These are phyloP conservation scores for Drusus annulatus DNA, from an alignment of 1,140 invertebrate genomes.

Conservation along the genomic window DNA sequence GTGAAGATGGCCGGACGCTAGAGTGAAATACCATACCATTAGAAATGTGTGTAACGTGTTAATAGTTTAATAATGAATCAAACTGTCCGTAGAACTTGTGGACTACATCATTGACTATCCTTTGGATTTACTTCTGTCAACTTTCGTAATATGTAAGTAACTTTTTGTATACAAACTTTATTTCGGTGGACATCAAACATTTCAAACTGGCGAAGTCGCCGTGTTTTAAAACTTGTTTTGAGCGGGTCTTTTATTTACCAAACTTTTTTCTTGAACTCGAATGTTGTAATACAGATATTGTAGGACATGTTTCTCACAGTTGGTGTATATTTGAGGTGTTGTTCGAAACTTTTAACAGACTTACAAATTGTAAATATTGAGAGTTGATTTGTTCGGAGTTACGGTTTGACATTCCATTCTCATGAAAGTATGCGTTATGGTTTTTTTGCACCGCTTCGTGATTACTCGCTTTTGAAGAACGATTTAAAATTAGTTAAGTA, in stretches of 20 bases:
- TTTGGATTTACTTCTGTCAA: conserved; percentile 38
- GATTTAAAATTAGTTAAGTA: background rate
- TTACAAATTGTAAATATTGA: conserved; percentile 36
- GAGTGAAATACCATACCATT: conserved; percentile 45
- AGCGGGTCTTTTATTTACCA: conserved; percentile 3
- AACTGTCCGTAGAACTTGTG: conserved; percentile 28
- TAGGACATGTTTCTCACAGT: background rate
- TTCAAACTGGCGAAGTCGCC: conserved; percentile 5
- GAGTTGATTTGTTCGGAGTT: conserved; percentile 11
- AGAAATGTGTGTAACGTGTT: conserved; percentile 50
- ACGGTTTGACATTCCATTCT: conserved; percentile 42
- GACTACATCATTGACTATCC: conserved; percentile 15
- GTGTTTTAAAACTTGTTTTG: conserved; percentile 49
- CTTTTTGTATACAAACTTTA: conserved; percentile 51
- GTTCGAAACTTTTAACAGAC: background rate
- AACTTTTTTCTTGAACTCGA: conserved; percentile 16
- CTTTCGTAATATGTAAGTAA: conserved; percentile 4
- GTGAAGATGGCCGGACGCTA: conserved; percentile 51
- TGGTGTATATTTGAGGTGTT: conserved; percentile 2
- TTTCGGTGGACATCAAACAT: conserved; percentile 13
- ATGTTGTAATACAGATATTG: conserved; percentile 10
- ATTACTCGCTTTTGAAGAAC: conserved; percentile 12
- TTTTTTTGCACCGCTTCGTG: conserved; percentile 34
- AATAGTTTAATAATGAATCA: conserved; percentile 42
- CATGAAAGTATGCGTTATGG: conserved; percentile 25